Evolutionary conservation across 2,888 invertebrate genomes (phyloP), one percentile per base, ranked within the genome.

Genomic region (Sesia bembeciformis): DNA sequence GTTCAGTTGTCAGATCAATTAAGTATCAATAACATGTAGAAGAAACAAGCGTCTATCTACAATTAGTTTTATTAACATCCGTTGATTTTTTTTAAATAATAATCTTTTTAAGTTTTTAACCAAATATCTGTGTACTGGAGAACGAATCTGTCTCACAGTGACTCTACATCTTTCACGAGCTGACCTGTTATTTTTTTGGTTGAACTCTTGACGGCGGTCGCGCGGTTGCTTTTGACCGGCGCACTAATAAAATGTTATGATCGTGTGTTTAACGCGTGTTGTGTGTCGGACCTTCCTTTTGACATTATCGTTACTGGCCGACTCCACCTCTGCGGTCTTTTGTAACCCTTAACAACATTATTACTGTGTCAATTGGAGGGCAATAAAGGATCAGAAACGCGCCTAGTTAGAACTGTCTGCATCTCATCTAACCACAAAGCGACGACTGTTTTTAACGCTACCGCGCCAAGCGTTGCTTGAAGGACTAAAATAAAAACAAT

Each of bases 241-340:
- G 80, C 83, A 85, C 89, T 86, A 89, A 89, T 89, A 89, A 89
- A 89, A 89, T 84, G 84, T 89, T 89, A 89, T 87, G 85, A 84
- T 85, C 83, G 88, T 88, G 81, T 88, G 89, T 86, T 89, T 88
- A 86, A 87, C 88, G 87, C 87, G 81, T 81, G 85, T 84, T 83
- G 78, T 76, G 80, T 81, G 88, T 84, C 87, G 88, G 87, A 66
- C 84, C 85, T 82, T 81, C 82, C 79, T 85, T 88, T 87, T 86
- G 87, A 88, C 87, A 86, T 81, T 83, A 84, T 86, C 83, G 82
- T 87, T 85, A 88, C 84, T 78, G 76, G 78, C 79, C 76, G 73
- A 72, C 79, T 75, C 81, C 78, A 80, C 81, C 84, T 86, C 76
- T 81, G 86, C 83, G 86, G 85, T 82, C 74, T 75, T 41, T 76